Evolutionary conservation across 2,888 invertebrate species (phyloP).

Genomic region (Melipona bicolor): DNA sequence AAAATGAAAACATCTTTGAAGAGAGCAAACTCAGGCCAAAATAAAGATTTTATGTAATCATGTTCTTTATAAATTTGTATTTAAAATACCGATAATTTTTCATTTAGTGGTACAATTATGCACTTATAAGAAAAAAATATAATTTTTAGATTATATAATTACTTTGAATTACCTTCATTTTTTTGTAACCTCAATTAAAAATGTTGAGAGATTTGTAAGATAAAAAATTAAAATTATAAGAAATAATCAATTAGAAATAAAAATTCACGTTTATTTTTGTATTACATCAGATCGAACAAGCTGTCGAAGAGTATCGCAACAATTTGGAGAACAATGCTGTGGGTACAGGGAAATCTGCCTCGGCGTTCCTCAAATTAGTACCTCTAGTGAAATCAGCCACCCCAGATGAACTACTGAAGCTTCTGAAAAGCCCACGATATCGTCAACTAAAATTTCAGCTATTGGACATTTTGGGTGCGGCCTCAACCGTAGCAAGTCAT

Average conservation of each 20-base stretch:
- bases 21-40: too few relatives aligned
- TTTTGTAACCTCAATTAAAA: too few relatives aligned
- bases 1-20: too few relatives aligned
- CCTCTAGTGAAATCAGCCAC: slow-evolving; percentile 87
- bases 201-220: background rate
- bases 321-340: slow-evolving; percentile 86
- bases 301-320: slow-evolving; percentile 85
- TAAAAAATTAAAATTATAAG: background rate
- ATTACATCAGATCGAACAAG: slow-evolving; percentile 85
- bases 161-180: too few relatives aligned
- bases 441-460: slow-evolving; percentile 87
- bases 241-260: background rate
- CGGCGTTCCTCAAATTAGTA: slow-evolving; percentile 88
- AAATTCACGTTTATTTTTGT: background rate
- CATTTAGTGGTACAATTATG: too few relatives aligned
- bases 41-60: too few relatives aligned
- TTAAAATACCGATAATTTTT: too few relatives aligned
- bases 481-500: slow-evolving; percentile 89
- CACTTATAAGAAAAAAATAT: too few relatives aligned
- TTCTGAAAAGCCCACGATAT: slow-evolving; percentile 86
- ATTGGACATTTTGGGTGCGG: slow-evolving; percentile 89
- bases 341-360: slow-evolving; percentile 88
- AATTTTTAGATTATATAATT: too few relatives aligned
- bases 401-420: slow-evolving; percentile 86
- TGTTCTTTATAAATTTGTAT: too few relatives aligned